Evolutionary conservation across 2,888 invertebrate species (phyloP).

Genomic region (Cheilosia vulpina): DNA sequence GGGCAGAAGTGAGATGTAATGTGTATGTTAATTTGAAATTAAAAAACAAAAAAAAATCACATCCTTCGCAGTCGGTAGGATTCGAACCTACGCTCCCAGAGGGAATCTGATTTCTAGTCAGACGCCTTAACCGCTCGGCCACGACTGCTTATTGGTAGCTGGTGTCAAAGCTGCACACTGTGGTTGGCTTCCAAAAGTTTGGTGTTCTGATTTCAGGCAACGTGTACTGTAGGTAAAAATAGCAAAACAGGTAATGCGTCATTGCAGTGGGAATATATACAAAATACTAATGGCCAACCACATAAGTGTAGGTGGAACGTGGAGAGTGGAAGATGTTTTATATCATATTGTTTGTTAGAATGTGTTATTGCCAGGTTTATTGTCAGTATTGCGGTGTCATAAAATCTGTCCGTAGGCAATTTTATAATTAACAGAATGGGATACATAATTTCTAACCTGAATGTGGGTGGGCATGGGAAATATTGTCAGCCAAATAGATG

Average conservation of each 20-base stretch:
- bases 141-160: constrained; percentile 53
- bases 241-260: constrained; percentile 18
- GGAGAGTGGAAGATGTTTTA: constrained; percentile 37
- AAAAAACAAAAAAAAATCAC: no score
- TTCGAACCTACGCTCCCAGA: constrained; percentile 78
- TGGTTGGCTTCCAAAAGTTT: neutral
- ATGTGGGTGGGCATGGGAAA: no score
- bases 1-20: constrained; percentile 24
- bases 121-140: constrained; percentile 76
- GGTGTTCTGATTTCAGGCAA: neutral
- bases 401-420: constrained; percentile 2
- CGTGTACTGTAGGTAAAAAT: constrained; percentile 24
- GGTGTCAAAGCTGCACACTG: neutral
- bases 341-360: constrained; percentile 12
- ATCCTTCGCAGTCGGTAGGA: constrained; percentile 77
- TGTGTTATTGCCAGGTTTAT: constrained; percentile 5
- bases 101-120: constrained; percentile 76
- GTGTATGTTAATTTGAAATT: neutral
- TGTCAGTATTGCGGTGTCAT: constrained; percentile 30
- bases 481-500: no score
- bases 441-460: no score
- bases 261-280: constrained; percentile 11
- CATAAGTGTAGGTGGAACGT: constrained; percentile 20
- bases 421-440: no score
- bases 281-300: constrained; percentile 15